These are phyloP conservation scores for Pseudeuparius sepicola DNA, from an alignment of 2,888 invertebrate genomes.

Conservation along the genomic window DNA sequence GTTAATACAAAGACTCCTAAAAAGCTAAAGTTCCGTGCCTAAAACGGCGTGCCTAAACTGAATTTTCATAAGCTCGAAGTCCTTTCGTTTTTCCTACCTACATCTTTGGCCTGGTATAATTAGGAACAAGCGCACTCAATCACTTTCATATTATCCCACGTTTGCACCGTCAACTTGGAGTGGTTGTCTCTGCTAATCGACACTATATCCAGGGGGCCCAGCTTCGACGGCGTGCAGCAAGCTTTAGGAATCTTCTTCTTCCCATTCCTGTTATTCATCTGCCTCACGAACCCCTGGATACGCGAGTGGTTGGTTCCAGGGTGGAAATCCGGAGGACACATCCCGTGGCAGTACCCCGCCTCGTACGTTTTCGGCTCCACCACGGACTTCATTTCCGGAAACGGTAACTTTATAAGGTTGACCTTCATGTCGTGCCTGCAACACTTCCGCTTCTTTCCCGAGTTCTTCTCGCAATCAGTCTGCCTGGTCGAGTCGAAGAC, in stretches of 20 bases:
- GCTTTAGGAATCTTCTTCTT: constrained; percentile 42
- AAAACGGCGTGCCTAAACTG: too few relatives aligned
- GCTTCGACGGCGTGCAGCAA: constrained; percentile 60
- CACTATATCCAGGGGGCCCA: constrained; percentile 53
- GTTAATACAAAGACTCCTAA: too few relatives aligned
- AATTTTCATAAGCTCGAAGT: too few relatives aligned
- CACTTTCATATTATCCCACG: constrained; percentile 62
- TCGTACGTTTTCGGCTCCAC: constrained; percentile 60
- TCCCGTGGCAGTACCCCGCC: constrained; percentile 60
- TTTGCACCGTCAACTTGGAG: constrained; percentile 52
- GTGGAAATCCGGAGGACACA: constrained; percentile 57
- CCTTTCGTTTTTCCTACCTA: too few relatives aligned
- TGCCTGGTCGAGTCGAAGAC: constrained; percentile 36
- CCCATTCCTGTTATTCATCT: constrained; percentile 41
- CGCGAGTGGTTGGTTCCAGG: constrained; percentile 62
- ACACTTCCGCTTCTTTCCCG: constrained; percentile 45
- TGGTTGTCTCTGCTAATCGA: constrained; percentile 54
- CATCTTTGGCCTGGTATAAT: constrained; percentile 19
- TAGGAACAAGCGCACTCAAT: constrained; percentile 64
- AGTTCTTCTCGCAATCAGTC: constrained; percentile 43
- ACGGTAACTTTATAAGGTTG: constrained; percentile 51
- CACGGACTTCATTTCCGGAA: constrained; percentile 45
- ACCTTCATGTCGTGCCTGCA: constrained; percentile 59
- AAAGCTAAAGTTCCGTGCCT: too few relatives aligned
- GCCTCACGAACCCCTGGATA: constrained; percentile 57